Percentiles rank a stretch among this genome's conserved stretches.
phyloP scores from a whole-genome alignment of 2,113 vertebrate genomes.

The Morone chrysops region DNA sequence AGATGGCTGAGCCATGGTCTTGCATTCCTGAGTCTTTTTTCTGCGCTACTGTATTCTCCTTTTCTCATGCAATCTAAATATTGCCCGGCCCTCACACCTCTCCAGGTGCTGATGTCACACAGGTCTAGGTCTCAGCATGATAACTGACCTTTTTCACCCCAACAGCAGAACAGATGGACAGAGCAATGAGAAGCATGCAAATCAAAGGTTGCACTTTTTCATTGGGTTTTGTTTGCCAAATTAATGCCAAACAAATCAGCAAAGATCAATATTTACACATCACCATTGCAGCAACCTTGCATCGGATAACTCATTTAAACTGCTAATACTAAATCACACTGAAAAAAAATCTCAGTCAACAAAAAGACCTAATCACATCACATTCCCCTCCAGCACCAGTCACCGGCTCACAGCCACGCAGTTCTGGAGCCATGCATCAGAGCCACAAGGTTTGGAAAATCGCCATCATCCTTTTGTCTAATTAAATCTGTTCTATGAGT shows the following conservation, averaged over 20 bases:
- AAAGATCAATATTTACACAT: background rate
- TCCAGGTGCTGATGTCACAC: slow-evolving; percentile 26
- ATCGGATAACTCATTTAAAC: slow-evolving; percentile 26
- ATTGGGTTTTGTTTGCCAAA: background rate
- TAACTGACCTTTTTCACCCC: background rate
- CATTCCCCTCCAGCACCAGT: slow-evolving; percentile 33
- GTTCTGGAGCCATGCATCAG: slow-evolving; percentile 48
- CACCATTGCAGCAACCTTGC: slow-evolving; percentile 10
- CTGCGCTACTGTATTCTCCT: background rate
- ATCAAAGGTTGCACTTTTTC: background rate
- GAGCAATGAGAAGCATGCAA: slow-evolving; percentile 1
- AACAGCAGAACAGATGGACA: slow-evolving; percentile 31
- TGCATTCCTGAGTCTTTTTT: slow-evolving; percentile 38
- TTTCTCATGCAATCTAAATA: slow-evolving; percentile 42
- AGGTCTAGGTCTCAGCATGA: slow-evolving; percentile 5
- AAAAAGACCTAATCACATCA: slow-evolving; percentile 43
- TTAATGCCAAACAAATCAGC: background rate
- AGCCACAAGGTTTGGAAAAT: slow-evolving; percentile 61
- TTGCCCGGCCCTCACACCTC: slow-evolving; percentile 28
- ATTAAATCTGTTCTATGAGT: slow-evolving; percentile 76
- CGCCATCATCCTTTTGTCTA: slow-evolving; percentile 73
- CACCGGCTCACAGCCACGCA: slow-evolving; percentile 23
- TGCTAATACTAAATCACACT: slow-evolving; percentile 24
- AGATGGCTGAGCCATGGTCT: slow-evolving; percentile 40
- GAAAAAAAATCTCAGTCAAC: slow-evolving; percentile 30